phyloP scores from a whole-genome alignment of 37 sponge, comb jelly and placozoan species.

The Theonella swinhoei region DNA sequence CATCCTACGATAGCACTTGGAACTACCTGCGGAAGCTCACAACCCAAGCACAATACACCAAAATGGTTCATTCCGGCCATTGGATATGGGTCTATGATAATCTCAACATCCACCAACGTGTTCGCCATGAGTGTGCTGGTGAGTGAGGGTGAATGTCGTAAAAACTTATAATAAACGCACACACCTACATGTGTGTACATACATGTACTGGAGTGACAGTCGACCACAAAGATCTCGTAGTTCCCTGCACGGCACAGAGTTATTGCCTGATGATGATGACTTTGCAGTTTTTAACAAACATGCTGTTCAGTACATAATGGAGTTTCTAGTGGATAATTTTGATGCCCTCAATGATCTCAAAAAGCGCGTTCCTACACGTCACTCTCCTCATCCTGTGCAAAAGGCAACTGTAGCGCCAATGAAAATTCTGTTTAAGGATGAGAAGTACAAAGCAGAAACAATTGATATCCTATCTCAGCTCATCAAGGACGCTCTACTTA shows the following conservation, averaged over 20 bases:
- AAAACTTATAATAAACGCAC: not conserved
- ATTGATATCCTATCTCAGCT: slow-evolving; percentile 35
- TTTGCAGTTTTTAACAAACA: not conserved
- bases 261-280: slow-evolving; percentile 1
- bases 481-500: not conserved
- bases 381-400: not conserved
- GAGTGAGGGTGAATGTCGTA: not conserved
- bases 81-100: slow-evolving; percentile 33
- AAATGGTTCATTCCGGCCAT: not conserved
- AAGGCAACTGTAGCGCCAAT: slow-evolving; percentile 19
- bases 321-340: not conserved
- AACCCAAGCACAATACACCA: not conserved
- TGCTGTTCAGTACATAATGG: slow-evolving; percentile 14
- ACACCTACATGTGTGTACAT: not conserved
- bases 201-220: too few relatives aligned
- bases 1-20: not conserved
- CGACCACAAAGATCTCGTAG: not conserved
- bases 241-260: not conserved
- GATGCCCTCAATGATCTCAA: not conserved
- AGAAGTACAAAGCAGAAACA: slow-evolving; percentile 27
- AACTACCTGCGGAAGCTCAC: slow-evolving; percentile 7
- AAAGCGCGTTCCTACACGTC: not conserved
- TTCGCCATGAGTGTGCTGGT: slow-evolving; percentile 22
- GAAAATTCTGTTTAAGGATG: slow-evolving; percentile 41
- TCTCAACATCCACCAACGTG: slow-evolving; percentile 1